Conservation (phyloP, 2,113 vertebrate genomes). For the Sinocyclocheilus anophthalmus region DNA sequence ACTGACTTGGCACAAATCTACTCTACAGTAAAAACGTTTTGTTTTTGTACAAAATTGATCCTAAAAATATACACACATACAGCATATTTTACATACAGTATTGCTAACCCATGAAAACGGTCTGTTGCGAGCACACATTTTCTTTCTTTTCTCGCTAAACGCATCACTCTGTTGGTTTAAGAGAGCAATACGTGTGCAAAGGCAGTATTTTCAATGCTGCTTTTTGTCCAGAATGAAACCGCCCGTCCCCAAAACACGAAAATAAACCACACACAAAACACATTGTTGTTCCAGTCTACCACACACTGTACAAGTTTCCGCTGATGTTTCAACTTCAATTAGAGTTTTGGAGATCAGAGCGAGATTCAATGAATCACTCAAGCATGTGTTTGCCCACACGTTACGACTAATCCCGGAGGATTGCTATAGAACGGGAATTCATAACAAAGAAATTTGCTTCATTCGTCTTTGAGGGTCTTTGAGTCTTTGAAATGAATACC, state of each 20-base stretch:
- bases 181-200: slow-evolving; percentile 33
- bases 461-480: slow-evolving; percentile 3
- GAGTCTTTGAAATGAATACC: slow-evolving; percentile 15
- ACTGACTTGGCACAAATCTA: slow-evolving; percentile 23
- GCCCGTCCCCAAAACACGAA: background rate
- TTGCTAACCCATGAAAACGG: slow-evolving; percentile 36
- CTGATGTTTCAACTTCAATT: slow-evolving; percentile 8
- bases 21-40: slow-evolving; percentile 21
- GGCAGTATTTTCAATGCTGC: slow-evolving; percentile 22
- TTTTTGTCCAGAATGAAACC: background rate
- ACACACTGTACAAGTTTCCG: slow-evolving; percentile 28
- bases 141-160: background rate
- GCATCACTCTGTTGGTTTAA: slow-evolving; percentile 30
- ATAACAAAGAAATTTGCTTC: background rate
- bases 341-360: background rate
- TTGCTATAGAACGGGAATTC: slow-evolving; percentile 11
- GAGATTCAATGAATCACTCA: slow-evolving; percentile 1
- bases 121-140: slow-evolving; percentile 6
- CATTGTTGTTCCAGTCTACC: background rate
- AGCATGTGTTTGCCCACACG: slow-evolving; percentile 6
- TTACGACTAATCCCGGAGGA: background rate
- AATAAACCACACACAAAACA: slow-evolving; percentile 20
- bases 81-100: slow-evolving; percentile 27
- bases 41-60: slow-evolving; percentile 35
- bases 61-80: slow-evolving; percentile 45